Conservation (phyloP, 92 coral and sea anemone species). For the Phenganax stokvisi region DNA sequence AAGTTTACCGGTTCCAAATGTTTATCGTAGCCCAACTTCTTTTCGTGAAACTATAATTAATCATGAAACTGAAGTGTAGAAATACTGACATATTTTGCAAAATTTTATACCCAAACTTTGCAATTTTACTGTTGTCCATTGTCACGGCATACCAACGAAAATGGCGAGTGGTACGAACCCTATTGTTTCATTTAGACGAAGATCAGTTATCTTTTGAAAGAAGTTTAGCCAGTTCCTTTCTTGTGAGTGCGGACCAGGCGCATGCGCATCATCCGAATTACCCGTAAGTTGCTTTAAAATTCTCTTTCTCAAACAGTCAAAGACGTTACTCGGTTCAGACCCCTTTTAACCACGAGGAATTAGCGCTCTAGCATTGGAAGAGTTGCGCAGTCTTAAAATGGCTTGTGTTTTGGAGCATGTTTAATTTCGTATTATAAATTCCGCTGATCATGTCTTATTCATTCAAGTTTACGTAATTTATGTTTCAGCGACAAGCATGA, state of each 20-base stretch:
- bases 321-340: not conserved
- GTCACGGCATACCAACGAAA: not conserved
- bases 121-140: not conserved
- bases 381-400: no score
- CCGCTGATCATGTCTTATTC: not conserved
- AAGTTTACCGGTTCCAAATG: no score
- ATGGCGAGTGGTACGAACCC: not conserved
- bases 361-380: not conserved
- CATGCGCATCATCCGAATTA: constrained; percentile 92
- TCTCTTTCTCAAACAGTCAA: not conserved
- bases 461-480: not conserved
- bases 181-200: constrained; percentile 47
- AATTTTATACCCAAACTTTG: no score
- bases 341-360: not conserved
- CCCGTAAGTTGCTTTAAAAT: constrained; percentile 54
- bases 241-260: constrained; percentile 96
- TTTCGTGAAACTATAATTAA: no score
- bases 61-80: no score
- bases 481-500: constrained; percentile 78
- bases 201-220: constrained; percentile 73
- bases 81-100: no score
- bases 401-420: no score
- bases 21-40: no score
- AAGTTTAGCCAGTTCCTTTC: constrained; percentile 75
- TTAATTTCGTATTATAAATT: no score